These are phyloP conservation scores for Pocillopora verrucosa DNA, from an alignment of 64 coral and sea anemone genomes.

Conservation along the genomic window DNA sequence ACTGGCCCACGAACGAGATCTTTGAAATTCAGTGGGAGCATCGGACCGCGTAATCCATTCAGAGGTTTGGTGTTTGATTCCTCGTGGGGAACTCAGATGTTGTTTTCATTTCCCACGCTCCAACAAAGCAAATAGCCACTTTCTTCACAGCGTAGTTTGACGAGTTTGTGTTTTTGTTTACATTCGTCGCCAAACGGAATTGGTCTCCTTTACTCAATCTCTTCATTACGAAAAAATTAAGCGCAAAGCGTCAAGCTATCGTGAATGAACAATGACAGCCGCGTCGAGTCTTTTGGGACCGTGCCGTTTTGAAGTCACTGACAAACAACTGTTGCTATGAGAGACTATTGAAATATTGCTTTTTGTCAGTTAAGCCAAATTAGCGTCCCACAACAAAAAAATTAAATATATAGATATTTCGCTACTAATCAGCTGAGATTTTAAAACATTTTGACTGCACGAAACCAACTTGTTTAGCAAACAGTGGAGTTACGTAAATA, in stretches of 20 bases:
- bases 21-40: no score
- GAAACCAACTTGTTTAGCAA: neutral
- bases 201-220: neutral
- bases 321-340: slow-evolving; percentile 3
- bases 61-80: no score
- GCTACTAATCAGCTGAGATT: neutral
- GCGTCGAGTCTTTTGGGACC: neutral
- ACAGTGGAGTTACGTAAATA: neutral
- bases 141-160: neutral
- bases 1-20: no score
- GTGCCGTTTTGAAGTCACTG: neutral
- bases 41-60: no score
- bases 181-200: neutral
- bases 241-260: neutral
- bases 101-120: no score
- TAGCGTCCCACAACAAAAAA: neutral
- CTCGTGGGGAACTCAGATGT: no score
- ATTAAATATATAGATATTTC: neutral
- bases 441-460: neutral
- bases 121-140: no score
- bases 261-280: neutral
- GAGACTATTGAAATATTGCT: slow-evolving; percentile 3
- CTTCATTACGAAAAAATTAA: neutral
- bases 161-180: neutral
- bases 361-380: slow-evolving; percentile 18